These are phyloP conservation scores for Arenaria interpres DNA, from an alignment of 2,113 vertebrate species.

Conservation along the genomic window DNA sequence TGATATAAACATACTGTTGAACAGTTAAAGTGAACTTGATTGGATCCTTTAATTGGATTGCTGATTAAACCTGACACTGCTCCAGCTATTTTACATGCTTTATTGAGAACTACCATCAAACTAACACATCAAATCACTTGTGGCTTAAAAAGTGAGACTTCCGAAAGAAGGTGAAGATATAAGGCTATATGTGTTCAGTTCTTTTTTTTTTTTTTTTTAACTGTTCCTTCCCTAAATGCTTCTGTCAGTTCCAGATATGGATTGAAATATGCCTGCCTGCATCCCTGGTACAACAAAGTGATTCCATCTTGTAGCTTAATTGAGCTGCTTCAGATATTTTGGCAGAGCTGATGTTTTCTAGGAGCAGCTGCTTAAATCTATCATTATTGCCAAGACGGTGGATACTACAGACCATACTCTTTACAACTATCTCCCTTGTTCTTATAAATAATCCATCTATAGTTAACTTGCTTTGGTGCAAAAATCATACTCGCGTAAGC, in stretches of 20 bases:
- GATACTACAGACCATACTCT: background rate
- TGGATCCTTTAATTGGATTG: background rate
- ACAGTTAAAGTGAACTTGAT: background rate
- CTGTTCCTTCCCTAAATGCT: background rate
- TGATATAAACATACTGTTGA: background rate
- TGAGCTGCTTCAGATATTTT: constrained; percentile 18
- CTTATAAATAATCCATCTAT: background rate
- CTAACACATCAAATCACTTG: background rate
- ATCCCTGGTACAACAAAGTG: background rate
- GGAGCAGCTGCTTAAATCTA: constrained; percentile 18
- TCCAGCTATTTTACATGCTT: constrained; percentile 1
- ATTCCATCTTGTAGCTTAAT: background rate
- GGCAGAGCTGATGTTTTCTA: constrained; percentile 45
- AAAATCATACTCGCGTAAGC: background rate
- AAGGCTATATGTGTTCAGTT: background rate
- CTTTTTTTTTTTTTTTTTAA: background rate
- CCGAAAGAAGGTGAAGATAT: background rate
- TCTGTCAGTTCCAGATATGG: background rate
- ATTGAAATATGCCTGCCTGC: background rate
- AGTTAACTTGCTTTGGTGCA: background rate
- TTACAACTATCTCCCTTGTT: background rate
- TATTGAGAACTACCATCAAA: background rate
- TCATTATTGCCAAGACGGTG: background rate
- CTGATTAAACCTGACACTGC: constrained; percentile 6
- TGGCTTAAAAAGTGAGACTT: background rate